phyloP scores from a whole-genome alignment of 2,888 invertebrate species.

The Andrena haemorrhoa region DNA sequence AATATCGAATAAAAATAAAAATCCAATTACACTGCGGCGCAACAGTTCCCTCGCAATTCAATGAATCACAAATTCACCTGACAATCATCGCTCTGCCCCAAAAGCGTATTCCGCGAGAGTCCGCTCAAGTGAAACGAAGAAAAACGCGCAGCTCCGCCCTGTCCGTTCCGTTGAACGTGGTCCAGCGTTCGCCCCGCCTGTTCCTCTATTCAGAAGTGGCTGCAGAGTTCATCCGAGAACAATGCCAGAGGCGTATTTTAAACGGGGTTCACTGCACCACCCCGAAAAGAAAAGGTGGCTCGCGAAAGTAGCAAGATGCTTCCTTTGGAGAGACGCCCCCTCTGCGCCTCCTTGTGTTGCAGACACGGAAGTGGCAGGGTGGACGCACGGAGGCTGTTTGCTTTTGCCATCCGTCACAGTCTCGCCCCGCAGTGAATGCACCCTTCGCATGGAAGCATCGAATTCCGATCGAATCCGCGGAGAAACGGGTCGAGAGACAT shows the following conservation, averaged over 20 bases:
- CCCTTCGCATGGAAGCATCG: slow-evolving; percentile 26
- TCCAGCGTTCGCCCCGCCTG: slow-evolving; percentile 16
- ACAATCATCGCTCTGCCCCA: no score
- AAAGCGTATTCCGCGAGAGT: no score
- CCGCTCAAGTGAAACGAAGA: background rate
- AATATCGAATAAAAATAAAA: no score
- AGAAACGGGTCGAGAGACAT: slow-evolving; percentile 1
- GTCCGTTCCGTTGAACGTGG: slow-evolving; percentile 18
- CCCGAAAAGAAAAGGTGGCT: slow-evolving; percentile 13
- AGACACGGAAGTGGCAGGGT: slow-evolving; percentile 27
- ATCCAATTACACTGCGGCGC: no score
- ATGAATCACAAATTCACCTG: no score
- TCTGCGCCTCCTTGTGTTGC: background rate
- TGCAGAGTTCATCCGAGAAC: slow-evolving; percentile 26
- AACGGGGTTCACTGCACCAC: slow-evolving; percentile 40
- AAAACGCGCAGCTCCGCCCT: background rate
- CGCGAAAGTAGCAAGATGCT: slow-evolving; percentile 12
- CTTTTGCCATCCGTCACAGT: slow-evolving; percentile 58
- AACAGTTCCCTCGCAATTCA: no score
- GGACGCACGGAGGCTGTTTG: slow-evolving; percentile 39
- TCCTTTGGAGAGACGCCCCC: background rate
- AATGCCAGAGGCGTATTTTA: slow-evolving; percentile 42
- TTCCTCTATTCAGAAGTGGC: slow-evolving; percentile 7
- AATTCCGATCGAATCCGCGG: slow-evolving; percentile 37
- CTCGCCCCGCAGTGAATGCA: slow-evolving; percentile 17